Evolutionary conservation across 2,888 invertebrate genomes (phyloP), one percentile per base, ranked within the genome.

Genomic region (Cantharis nigra): DNA sequence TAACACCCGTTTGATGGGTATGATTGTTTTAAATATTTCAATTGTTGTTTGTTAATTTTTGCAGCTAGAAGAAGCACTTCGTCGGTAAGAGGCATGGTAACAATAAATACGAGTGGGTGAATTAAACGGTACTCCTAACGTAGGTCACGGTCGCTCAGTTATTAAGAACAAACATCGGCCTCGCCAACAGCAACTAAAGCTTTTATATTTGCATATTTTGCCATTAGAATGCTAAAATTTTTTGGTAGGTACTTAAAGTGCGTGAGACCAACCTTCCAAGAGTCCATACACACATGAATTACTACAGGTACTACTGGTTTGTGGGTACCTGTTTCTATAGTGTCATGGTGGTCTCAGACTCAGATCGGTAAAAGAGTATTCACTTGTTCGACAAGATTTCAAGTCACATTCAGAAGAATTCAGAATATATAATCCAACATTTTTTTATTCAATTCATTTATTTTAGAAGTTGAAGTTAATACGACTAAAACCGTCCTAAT

Each of bases 141-240:
- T 71, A 67, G 77, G 70, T 74, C 75, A 77, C 63, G 77, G 71
- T 67, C 72, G 49, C 62, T 74, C 30, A 71, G 71, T 75, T 75
- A 77, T 77, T 75, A 77, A 77, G 77, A 77, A 71, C 77, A 77
- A 77, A 62, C 77, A 20, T 77, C 77, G 77, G 75, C 72, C 77
- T 77, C 75, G 71, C 69, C 75, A 74, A 70, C 64, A 74, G 63
- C 70, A 67, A 67, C 49, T 49, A 9, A 49, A 49, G 49, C 49
- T 49, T 49, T 49, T 49, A 49, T 7, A 49, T 49, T 49, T 49
- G n/a, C 49, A 49, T 49, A 49, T 49, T 49, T 49, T 49, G 49
- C 49, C 49, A 49, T 49, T 49, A 49, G 49, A 49, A 49, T 49
- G 49, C 49, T 49, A 49, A 49, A 11, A 49, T 7, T 49, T 49